Percentiles rank a stretch among this genome's conserved stretches.
phyloP scores from a whole-genome alignment of 2,113 vertebrate species.

The Vicugna pacos region DNA sequence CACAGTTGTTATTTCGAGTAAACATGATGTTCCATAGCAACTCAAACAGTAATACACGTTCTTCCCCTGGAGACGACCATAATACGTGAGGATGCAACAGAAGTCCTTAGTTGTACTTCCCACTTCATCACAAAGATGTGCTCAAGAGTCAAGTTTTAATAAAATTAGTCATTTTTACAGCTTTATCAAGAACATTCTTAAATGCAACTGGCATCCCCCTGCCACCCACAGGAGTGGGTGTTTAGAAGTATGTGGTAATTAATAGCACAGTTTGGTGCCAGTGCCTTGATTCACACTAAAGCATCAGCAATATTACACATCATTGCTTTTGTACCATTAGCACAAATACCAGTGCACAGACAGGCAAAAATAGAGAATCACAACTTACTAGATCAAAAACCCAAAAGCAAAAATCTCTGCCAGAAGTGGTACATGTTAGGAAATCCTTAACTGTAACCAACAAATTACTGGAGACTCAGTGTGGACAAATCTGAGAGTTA shows the following conservation, averaged over 20 bases:
- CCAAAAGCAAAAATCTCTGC: background rate
- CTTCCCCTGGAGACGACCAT: background rate
- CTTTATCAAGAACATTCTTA: background rate
- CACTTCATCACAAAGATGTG: background rate
- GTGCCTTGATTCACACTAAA: background rate
- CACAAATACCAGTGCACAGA: background rate
- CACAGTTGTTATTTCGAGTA: conserved; percentile 26
- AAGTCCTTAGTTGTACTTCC: background rate
- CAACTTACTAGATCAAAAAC: background rate
- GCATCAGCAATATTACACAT: background rate
- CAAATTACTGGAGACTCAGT: background rate
- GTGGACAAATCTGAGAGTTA: background rate
- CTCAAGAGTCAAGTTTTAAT: background rate
- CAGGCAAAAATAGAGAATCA: background rate
- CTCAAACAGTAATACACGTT: background rate
- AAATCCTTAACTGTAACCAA: background rate
- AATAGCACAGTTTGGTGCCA: background rate
- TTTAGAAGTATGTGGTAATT: background rate
- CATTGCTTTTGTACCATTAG: background rate
- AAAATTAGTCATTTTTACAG: background rate
- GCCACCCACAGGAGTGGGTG: background rate
- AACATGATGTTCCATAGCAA: conserved; percentile 35
- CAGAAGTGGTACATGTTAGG: background rate
- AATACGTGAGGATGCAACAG: background rate
- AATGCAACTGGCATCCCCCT: background rate